Conservation (phyloP, 2,797 vertebrate genomes). For the Falco concolor region DNA sequence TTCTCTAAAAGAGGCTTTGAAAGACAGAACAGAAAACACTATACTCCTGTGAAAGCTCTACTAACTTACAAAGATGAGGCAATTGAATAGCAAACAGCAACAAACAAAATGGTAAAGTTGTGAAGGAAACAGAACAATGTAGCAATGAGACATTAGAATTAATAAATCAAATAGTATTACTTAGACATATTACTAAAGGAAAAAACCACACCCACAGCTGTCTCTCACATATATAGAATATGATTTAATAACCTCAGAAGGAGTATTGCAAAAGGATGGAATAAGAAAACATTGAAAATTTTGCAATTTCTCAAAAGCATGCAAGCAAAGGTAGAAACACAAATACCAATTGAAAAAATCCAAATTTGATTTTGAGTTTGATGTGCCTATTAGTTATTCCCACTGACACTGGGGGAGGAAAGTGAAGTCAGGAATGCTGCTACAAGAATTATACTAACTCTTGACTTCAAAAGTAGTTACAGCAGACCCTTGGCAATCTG, state of each 20-base stretch:
- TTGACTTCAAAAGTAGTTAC: not conserved
- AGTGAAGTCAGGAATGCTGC: not conserved
- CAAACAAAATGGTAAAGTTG: not conserved
- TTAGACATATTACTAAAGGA: not conserved
- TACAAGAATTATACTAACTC: not conserved
- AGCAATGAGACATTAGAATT: not conserved
- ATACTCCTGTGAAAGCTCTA: not conserved
- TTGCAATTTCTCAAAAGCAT: not conserved
- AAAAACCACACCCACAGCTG: not conserved
- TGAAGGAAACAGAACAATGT: not conserved
- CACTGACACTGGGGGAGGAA: not conserved
- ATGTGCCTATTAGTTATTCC: not conserved
- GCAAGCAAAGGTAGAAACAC: not conserved
- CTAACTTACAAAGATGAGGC: not conserved
- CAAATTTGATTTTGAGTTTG: not conserved
- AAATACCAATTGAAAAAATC: not conserved
- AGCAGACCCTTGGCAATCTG: not conserved
- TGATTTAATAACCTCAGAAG: not conserved
- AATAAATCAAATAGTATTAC: not conserved
- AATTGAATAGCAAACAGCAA: not conserved
- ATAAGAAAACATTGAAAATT: not conserved
- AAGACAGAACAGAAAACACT: not conserved
- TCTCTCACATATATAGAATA: not conserved
- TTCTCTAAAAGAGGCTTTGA: not conserved
- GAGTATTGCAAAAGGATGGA: not conserved